These are phyloP conservation scores for Dromas ardeola DNA, from an alignment of 2,113 vertebrate species.

Conservation along the genomic window DNA sequence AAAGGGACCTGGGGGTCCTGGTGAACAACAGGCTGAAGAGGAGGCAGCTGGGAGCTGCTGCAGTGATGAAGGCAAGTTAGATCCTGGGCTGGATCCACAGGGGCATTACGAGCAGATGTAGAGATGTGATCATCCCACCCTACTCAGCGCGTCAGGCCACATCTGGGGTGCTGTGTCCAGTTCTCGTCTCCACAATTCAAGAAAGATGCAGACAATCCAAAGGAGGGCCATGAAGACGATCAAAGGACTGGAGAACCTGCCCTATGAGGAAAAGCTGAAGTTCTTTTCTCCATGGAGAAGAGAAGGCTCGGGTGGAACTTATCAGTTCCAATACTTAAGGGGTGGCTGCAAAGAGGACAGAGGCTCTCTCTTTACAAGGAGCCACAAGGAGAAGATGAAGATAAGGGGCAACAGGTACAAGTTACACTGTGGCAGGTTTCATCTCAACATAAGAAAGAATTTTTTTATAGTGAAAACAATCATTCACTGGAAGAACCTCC, in stretches of 20 bases:
- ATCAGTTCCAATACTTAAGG: not conserved
- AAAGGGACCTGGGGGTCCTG: not conserved
- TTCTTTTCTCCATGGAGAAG: not conserved
- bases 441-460: not conserved
- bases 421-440: not conserved
- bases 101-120: not conserved
- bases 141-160: not conserved
- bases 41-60: not conserved
- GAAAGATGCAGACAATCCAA: not conserved
- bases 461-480: not conserved
- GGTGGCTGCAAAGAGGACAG: not conserved
- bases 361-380: not conserved
- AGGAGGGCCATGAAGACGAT: not conserved
- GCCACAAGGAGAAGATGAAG: not conserved
- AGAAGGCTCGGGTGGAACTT: not conserved
- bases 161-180: not conserved
- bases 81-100: not conserved
- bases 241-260: not conserved
- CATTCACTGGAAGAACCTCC: not conserved
- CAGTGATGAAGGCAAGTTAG: no score
- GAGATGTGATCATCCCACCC: not conserved
- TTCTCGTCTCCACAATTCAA: not conserved
- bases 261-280: not conserved
- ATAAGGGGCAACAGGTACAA: not conserved
- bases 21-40: not conserved